Evolutionary conservation across 2,888 invertebrate species (phyloP), one percentile per base, ranked within the genome.

Genomic region (Ennomos erosarius): DNA sequence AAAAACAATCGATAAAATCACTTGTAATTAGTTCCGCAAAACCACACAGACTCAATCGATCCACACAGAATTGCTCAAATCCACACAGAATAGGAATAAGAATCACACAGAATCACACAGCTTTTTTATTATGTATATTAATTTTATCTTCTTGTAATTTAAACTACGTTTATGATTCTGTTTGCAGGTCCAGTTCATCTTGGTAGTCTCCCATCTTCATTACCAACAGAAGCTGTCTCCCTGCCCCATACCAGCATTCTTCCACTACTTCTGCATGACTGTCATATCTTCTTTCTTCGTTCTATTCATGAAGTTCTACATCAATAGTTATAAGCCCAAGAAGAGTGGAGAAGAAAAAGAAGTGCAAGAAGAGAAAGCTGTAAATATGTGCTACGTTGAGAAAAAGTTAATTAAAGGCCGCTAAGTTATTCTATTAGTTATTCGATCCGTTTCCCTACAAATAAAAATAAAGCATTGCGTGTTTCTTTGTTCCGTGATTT

Each of bases 291-390:
- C 94, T 0, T 96, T 95, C 80, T 91, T 95, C 40, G 90, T 94
- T 55, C 89, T 95, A 6, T 96, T 96, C 73, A 88, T 94, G 66
- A 93, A 94, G 54, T 95, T 95, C 79, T 95, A 95, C 69, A 65
- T 88, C 50, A 75, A 71, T 40, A 90, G 81, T 59, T 92, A 92
- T 56, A 76, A 68, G 1, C 59, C 50, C 4, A 78, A 74, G 52
- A 71, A 60, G 38, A 63, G 56, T n/a, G 78, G 74, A 65, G 16
- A 70, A 67, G 55, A 38, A 10, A 78, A 74, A 65, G 26, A 70
- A 67, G 55, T 37, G 39, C 55, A 59, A 11, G 34, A 42, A 33
- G 10, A 10, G n/a, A n/a, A n/a, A n/a, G n/a, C n/a, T n/a, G n/a
- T n/a, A 40, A 6, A 12, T 37, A 11, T 47, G 8, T 36, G 37